phyloP scores from a whole-genome alignment of 2,797 vertebrate species.

The Megalops cyprinoides region DNA sequence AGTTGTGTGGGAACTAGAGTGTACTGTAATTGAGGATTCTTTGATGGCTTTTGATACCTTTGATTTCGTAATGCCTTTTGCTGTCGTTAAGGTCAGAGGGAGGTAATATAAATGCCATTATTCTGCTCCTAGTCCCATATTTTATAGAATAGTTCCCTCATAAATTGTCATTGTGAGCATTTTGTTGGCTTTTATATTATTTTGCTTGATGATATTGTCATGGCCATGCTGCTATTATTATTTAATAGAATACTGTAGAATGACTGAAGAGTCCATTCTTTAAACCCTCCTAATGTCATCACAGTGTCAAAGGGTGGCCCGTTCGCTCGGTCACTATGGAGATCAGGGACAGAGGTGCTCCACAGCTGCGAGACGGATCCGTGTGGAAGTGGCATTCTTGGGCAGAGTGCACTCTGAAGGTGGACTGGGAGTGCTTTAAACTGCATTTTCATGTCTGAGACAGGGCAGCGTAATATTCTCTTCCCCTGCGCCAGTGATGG shows the following conservation, averaged over 20 bases:
- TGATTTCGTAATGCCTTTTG: neutral
- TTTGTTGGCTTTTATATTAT: no score
- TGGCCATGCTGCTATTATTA: neutral
- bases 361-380: neutral
- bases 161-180: neutral
- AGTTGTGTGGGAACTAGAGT: neutral
- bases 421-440: neutral
- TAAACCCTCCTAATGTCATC: neutral
- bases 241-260: neutral
- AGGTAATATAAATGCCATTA: neutral
- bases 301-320: neutral
- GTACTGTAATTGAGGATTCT: neutral
- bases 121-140: neutral
- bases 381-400: neutral
- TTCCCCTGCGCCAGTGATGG: conserved; percentile 5
- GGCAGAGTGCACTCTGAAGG: neutral
- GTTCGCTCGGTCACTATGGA: neutral
- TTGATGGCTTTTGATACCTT: neutral
- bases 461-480: neutral
- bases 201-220: no score
- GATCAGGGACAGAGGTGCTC: neutral
- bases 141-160: neutral
- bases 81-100: neutral
- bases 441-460: neutral
- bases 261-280: neutral